Conservation (phyloP, 2,797 vertebrate genomes). For the Pantherophis vulpinus region DNA sequence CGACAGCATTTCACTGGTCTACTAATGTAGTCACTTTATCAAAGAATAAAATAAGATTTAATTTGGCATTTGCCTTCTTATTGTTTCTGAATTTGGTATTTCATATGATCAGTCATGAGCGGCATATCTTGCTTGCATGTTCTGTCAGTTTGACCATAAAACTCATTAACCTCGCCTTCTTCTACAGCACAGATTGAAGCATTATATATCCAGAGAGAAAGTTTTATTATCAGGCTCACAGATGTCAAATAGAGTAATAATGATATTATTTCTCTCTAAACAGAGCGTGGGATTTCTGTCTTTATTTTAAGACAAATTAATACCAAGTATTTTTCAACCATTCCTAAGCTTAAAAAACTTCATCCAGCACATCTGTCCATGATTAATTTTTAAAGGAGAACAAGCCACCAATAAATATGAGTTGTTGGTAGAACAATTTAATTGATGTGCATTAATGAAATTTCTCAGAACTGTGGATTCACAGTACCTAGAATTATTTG, state of each 20-base stretch:
- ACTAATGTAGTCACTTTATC: too few species aligned
- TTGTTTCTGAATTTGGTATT: background rate
- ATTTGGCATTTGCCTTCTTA: background rate
- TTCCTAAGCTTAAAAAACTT: background rate
- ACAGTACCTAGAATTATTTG: background rate
- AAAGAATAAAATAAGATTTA: too few species aligned
- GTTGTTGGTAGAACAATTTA: background rate
- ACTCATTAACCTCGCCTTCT: background rate
- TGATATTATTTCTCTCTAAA: background rate
- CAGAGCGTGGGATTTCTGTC: background rate
- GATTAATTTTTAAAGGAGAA: constrained; percentile 9
- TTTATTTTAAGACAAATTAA: background rate
- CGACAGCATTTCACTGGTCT: too few species aligned
- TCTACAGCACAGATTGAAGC: background rate
- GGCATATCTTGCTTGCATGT: background rate
- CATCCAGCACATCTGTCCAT: background rate
- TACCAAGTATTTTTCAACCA: background rate
- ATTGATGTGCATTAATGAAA: background rate
- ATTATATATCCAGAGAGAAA: background rate
- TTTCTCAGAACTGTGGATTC: background rate
- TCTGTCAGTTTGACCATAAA: background rate
- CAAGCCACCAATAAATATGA: background rate
- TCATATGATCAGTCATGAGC: background rate
- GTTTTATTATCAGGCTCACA: background rate
- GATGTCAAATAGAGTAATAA: background rate